Evolutionary conservation across 2,797 vertebrate genomes (phyloP).

Genomic region (Lacerta viridis): DNA sequence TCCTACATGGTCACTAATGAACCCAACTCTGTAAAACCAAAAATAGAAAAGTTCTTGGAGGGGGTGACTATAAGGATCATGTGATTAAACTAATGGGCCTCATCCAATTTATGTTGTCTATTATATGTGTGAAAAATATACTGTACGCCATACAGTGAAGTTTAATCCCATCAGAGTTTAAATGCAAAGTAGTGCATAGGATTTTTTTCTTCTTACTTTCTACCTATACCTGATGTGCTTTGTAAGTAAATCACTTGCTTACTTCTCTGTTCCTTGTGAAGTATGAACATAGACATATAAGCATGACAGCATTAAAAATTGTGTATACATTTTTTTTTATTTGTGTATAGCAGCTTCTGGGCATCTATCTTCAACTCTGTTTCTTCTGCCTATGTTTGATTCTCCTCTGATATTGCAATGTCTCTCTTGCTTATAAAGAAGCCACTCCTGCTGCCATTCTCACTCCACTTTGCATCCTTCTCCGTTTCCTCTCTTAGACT

Average conservation of each 20-base stretch:
- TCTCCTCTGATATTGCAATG: background rate
- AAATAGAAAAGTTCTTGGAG: constrained; percentile 52
- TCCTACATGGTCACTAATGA: background rate
- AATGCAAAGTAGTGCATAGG: constrained; percentile 2
- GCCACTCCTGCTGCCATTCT: background rate
- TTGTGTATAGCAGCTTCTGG: background rate
- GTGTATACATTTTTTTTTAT: background rate
- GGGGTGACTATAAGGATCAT: constrained; percentile 51
- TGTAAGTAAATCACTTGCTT: constrained; percentile 13
- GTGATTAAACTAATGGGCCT: constrained; percentile 58
- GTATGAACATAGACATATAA: too few relatives aligned
- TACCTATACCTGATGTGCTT: background rate
- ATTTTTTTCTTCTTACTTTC: constrained; percentile 21
- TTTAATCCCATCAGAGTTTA: constrained; percentile 64
- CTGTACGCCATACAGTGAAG: constrained; percentile 43
- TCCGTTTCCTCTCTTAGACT: background rate
- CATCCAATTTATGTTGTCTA: constrained; percentile 63
- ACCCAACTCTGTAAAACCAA: constrained; percentile 45
- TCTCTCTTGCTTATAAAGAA: background rate
- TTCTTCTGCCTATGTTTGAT: background rate
- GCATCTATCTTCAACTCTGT: background rate
- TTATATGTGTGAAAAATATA: constrained; percentile 64
- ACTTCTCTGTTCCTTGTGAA: background rate
- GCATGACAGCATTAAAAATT: background rate
- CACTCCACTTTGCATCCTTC: background rate